Evolutionary conservation across 2,888 invertebrate species (phyloP).

Genomic region (Leptopilina drosophilae): DNA sequence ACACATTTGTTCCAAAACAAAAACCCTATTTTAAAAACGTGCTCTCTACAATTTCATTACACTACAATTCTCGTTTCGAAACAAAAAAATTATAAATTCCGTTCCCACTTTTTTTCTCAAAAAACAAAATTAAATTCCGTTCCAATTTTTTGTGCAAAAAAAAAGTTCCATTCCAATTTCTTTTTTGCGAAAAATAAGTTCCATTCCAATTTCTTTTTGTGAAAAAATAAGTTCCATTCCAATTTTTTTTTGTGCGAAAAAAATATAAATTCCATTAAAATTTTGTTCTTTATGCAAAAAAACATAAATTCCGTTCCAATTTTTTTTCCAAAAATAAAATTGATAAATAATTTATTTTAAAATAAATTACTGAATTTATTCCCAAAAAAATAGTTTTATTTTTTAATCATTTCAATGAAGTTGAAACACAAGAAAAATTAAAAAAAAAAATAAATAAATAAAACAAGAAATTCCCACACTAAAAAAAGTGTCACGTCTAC

Average conservation of each 20-base stretch:
- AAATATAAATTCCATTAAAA: no score
- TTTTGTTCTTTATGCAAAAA: no score
- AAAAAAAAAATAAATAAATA: slow-evolving; percentile 22
- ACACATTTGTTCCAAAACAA: slow-evolving; percentile 71
- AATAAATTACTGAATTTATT: background rate
- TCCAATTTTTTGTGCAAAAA: no score
- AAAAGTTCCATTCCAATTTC: no score
- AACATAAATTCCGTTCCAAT: no score
- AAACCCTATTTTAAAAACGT: slow-evolving; percentile 64
- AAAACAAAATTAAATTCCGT: background rate
- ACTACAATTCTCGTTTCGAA: slow-evolving; percentile 10
- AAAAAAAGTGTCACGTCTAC: slow-evolving; percentile 52
- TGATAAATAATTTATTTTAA: background rate
- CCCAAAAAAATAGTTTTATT: no score
- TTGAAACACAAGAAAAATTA: background rate
- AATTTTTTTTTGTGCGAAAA: no score
- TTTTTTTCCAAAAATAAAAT: background rate
- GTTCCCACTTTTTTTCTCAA: background rate
- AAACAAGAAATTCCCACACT: slow-evolving; percentile 44
- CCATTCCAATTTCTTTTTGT: no score
- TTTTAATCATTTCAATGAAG: no score
- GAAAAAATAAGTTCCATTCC: no score
- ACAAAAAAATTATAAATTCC: background rate
- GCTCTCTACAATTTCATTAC: slow-evolving; percentile 23
- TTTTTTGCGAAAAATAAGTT: no score